Conservation (phyloP, 2,797 vertebrate species). For the Chloroceryle inda region DNA sequence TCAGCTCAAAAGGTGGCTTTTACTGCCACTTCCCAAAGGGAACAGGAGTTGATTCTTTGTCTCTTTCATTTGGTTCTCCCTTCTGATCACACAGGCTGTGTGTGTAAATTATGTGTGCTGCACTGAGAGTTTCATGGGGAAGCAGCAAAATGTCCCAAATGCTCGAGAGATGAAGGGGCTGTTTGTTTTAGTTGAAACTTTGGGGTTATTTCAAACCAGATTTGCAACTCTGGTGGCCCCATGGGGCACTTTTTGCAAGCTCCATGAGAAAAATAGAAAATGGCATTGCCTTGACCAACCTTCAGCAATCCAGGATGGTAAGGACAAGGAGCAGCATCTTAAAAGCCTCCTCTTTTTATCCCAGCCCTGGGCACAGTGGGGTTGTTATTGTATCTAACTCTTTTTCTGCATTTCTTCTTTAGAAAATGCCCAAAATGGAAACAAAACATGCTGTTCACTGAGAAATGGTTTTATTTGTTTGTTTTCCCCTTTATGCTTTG, state of each 20-base stretch:
- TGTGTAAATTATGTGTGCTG: not conserved
- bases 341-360: constrained; percentile 12
- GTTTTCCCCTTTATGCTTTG: not conserved
- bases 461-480: not conserved
- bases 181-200: not conserved
- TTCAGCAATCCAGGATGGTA: not conserved
- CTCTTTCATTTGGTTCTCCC: not conserved
- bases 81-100: not conserved
- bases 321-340: not conserved
- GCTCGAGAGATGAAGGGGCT: not conserved
- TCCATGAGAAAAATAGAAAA: not conserved
- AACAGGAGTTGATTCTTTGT: not conserved
- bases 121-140: not conserved
- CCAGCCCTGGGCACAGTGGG: not conserved
- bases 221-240: not conserved
- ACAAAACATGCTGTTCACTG: not conserved
- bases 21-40: not conserved
- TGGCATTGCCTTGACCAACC: not conserved
- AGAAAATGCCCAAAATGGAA: not conserved
- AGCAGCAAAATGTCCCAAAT: not conserved
- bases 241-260: not conserved
- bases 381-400: not conserved
- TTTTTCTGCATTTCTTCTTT: not conserved
- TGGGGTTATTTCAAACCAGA: not conserved
- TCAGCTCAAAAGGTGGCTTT: not conserved